Base-by-base conservation (phyloP, 2,797 vertebrate species). In the Hippopotamyrus pictus region DNA sequence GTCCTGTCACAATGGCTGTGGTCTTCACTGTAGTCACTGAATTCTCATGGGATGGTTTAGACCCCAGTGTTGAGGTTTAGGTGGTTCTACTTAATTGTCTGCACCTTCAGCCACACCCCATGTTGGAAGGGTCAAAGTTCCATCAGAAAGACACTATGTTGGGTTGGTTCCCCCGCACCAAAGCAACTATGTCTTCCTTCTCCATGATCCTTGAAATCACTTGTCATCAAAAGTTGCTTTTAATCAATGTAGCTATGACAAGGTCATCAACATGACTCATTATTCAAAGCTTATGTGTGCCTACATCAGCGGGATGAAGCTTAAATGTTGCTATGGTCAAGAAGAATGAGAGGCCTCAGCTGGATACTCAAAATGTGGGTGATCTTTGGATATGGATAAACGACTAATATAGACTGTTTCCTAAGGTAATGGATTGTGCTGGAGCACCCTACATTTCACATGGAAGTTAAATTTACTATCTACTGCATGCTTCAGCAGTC, bases 341-440 rank as follows among this genome's bases (percentile, higher is more conserved):
- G 29, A 29, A 89, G 41, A 83, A 88, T 83, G n/a, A 91, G 50
- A 88, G 90, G 88, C 89, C 89, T 54, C 89, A 90, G 89, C 87
- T 25, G 29, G 88, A 88, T 86, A 83, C 88, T 57, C 76, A 51
- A 88, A 59, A 76, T 76, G 44, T 57, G 83, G 87, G 88, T 48
- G 3, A 51, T 44, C 44, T 86, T 41, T 54, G 89, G 29, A n/a
- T 22, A 41, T 76, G 79, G 65, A 25, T 22, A 19, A 14, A 25
- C 5, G 5, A n/a, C 50, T 46, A 50, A 22, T 29, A 83, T 41
- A 3, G 53, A 89, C 5, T 29, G 6, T 2, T 25, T n/a, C 29
- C 51, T 53, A 53, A 62, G 44, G 41, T 11, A 17, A 11, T 54
- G n/a, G 59, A 29, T 41, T 88, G 65, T 33, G 22, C 7, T 76